Base-by-base conservation (phyloP, 2,113 vertebrate genomes). In the Conger conger region DNA sequence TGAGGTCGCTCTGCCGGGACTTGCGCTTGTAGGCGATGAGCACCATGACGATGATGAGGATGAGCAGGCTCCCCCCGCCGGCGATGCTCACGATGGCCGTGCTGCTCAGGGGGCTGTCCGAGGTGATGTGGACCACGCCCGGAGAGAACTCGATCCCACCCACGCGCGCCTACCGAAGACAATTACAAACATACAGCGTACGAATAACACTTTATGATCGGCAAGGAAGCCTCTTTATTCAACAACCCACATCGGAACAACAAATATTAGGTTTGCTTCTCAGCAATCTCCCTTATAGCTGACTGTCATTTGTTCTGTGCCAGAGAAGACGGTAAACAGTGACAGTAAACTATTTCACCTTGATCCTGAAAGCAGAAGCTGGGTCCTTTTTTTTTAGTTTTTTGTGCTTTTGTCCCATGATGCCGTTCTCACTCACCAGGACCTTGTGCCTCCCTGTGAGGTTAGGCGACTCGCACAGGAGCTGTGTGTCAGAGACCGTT, bases 1-100 rank as follows among this genome's bases (percentile, higher is more conserved):
- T 99, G 88, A 99, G 95, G 93, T 99, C 98, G 0, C 98, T 99
- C 90, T 99, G 97, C 0, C 98, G 92, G 53, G 98, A 99, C 90
- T 99, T 99, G 92, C 98, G 96, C 84, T 99, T 99, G 93, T 99
- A 99, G 0, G 98, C 98, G 5, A 99, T 99, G 85, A 99, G 95
- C 50, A 99, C 98, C 0, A 97, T 95, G 87, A 99, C 97, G 0
- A 99, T 99, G 94, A 99, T 96, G 90, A 99, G 95, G 94, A 99
- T 96, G 91, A 99, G 97, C 42, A 99, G 94, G 20, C 97, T 98
- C 0, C 98, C 98, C 0, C 98, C 98, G 33, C 96, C 97, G 0
- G 98, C 96, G 0, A 99, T 99, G 95, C 98, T 96, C 87, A 99
- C 94, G n/a, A 99, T 99, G 83, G 98, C 97, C 0, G 98, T 97